phyloP scores from a whole-genome alignment of 2,113 vertebrate species.

The Tragelaphus scriptus region DNA sequence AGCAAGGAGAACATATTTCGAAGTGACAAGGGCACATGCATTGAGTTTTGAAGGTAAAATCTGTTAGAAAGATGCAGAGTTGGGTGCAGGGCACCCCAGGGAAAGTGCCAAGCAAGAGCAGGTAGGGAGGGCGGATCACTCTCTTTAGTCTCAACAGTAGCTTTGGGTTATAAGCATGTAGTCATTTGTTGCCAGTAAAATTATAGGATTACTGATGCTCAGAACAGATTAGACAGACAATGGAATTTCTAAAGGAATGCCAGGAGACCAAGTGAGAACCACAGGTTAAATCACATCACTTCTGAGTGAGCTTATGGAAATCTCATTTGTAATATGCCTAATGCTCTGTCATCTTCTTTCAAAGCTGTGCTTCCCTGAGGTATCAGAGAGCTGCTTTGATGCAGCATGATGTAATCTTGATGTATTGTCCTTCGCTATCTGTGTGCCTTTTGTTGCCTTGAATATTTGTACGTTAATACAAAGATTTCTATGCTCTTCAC shows the following conservation, averaged over 20 bases:
- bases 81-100: neutral
- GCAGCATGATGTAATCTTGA: neutral
- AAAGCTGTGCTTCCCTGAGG: neutral
- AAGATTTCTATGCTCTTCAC: neutral
- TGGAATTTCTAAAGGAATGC: neutral
- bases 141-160: neutral
- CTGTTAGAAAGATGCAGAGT: neutral
- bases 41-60: neutral
- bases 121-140: too few relatives aligned
- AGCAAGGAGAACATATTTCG: neutral
- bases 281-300: neutral
- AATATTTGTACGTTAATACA: neutral
- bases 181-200: neutral
- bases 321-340: neutral
- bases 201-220: neutral
- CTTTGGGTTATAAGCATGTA: neutral
- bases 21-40: neutral
- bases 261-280: neutral
- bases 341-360: neutral
- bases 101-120: neutral
- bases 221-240: neutral
- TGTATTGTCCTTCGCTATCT: slow-evolving; percentile 2
- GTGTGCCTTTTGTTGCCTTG: neutral
- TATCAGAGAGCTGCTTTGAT: neutral
- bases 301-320: neutral